Evolutionary conservation across 2,113 vertebrate species (phyloP).

Genomic region (Mus pahari): DNA sequence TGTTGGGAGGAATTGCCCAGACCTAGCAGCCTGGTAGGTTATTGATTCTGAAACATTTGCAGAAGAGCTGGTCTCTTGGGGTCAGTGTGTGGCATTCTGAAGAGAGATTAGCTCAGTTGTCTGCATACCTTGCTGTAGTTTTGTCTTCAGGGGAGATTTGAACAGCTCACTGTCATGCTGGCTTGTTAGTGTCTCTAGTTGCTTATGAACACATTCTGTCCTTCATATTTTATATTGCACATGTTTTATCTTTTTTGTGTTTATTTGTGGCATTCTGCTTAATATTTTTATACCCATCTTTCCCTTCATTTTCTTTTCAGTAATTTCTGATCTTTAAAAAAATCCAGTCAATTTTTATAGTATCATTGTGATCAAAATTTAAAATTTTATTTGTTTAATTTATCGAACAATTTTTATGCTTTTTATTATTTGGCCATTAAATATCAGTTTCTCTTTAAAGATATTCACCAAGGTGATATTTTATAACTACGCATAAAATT

Average conservation of each 20-base stretch:
- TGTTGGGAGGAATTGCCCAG: neutral
- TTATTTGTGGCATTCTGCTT: neutral
- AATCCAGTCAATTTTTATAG: neutral
- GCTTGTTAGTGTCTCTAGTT: neutral
- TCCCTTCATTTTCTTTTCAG: neutral
- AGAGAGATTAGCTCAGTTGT: neutral
- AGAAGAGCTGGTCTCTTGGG: neutral
- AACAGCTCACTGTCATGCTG: neutral
- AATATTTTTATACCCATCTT: neutral
- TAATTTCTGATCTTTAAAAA: neutral
- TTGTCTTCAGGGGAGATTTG: neutral
- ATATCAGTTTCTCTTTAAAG: neutral
- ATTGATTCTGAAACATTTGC: neutral
- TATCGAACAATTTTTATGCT: neutral
- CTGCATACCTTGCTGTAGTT: neutral
- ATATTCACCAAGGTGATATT: neutral
- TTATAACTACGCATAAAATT: neutral
- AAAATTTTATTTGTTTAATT: neutral
- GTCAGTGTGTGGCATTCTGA: neutral
- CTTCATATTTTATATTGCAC: neutral
- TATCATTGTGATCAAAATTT: neutral
- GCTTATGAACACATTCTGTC: neutral
- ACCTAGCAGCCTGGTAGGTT: neutral
- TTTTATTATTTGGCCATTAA: neutral
- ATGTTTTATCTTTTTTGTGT: neutral